Evolutionary conservation across 2,888 invertebrate genomes (phyloP).

Genomic region (Amblyjoppa proteus): DNA sequence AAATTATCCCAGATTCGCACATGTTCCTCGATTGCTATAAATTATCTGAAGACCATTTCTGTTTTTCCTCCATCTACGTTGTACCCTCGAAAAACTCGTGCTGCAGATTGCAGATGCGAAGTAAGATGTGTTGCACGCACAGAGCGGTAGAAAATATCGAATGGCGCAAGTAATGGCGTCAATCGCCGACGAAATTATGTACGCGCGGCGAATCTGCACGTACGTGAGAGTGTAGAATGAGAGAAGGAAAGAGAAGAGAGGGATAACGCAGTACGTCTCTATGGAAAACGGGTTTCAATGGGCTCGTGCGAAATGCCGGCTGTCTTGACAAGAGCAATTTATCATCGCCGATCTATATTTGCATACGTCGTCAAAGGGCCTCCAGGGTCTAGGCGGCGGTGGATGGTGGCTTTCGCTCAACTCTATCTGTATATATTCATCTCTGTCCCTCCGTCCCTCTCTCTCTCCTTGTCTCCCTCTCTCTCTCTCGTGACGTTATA

Average conservation of each 20-base stretch:
- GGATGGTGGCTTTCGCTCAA: constrained; percentile 51
- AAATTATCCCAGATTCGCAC: neutral
- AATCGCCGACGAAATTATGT: constrained; percentile 81
- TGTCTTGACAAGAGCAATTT: constrained; percentile 85
- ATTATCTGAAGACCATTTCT: neutral
- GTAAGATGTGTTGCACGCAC: neutral
- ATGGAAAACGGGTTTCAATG: constrained; percentile 82
- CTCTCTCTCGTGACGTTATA: constrained; percentile 73
- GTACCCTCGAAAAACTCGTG: neutral
- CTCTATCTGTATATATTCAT: constrained; percentile 26
- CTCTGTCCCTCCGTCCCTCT: constrained; percentile 7
- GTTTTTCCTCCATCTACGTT: neutral
- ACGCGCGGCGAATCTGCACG: constrained; percentile 77
- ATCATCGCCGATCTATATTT: constrained; percentile 85
- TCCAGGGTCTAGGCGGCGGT: constrained; percentile 63
- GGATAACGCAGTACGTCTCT: constrained; percentile 59
- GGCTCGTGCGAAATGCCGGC: constrained; percentile 84
- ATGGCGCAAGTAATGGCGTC: constrained; percentile 69
- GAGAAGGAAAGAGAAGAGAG: constrained; percentile 31
- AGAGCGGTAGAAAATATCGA: constrained; percentile 11
- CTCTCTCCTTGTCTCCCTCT: constrained; percentile 21
- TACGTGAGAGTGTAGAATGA: constrained; percentile 21
- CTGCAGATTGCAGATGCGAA: neutral
- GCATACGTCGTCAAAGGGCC: constrained; percentile 84
- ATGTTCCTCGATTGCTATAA: neutral